Evolutionary conservation across 2,113 vertebrate genomes (phyloP), one percentile per base, ranked within the genome.

Genomic region (Prionailurus viverrinus): DNA sequence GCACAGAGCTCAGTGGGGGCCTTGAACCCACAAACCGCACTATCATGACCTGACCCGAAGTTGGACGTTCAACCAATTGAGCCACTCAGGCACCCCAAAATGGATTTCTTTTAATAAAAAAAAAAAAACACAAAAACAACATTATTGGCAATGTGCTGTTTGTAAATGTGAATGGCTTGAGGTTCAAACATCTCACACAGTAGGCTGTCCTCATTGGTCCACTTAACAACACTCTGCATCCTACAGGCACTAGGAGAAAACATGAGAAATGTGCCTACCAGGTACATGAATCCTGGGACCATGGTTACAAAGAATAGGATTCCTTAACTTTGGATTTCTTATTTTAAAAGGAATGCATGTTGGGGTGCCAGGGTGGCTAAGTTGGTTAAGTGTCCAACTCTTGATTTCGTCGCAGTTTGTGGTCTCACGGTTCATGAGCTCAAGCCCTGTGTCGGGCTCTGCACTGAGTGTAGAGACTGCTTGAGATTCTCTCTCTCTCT

Each of bases 261-360:
- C 29, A 39, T 1, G 45, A 86, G 73, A 73, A 84, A 86, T 71
- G 39, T 73, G n/a, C 31, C 51, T 58, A 68, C 39, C 36, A 2
- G 6, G 3, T 25, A n/a, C 14, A 51, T 41, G n/a, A 68, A 61
- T 55, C 33, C 79, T 39, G 58, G 53, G 11, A 61, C 39, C 1
- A 19, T 73, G 11, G 36, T 74, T 73, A 79, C 31, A 82, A 65
- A 96, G 39, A 87, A 71, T 4, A 76, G 13, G 11, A 31, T 19
- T 66, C 41, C 73, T 91, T 10, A 1, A 78, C 12, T 91, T 78
- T 55, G 48, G 23, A 25, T 19, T 13, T 55, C 7, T 76, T 81
- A 73, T 86, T 92, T 92, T 84, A 80, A 92, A 96, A 87, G 18
- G 66, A 78, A 87, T 41, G 36, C 1, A 68, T 61, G 58, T 61